These are phyloP conservation scores for Sthenelais limicola DNA, from an alignment of 2,888 invertebrate species.

Conservation along the genomic window DNA sequence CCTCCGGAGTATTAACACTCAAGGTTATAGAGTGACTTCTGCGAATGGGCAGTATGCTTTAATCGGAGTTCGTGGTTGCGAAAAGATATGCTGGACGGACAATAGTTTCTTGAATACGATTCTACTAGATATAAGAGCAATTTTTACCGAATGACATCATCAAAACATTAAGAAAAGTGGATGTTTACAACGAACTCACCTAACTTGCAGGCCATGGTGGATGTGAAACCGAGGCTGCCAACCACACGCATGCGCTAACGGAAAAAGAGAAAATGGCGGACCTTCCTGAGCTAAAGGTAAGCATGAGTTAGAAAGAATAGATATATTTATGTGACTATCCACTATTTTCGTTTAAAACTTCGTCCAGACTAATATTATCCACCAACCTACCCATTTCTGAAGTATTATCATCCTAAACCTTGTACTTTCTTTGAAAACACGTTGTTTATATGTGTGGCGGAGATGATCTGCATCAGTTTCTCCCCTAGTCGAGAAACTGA, in stretches of 20 bases:
- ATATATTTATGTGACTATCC: too few species aligned
- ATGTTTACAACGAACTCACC: slow-evolving; percentile 32
- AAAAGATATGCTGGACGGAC: too few species aligned
- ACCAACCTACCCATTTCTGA: too few species aligned
- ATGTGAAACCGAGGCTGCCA: slow-evolving; percentile 13
- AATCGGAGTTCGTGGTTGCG: too few species aligned
- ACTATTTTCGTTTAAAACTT: too few species aligned
- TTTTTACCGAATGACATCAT: background rate
- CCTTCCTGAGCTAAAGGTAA: slow-evolving; percentile 38
- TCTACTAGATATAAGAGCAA: background rate
- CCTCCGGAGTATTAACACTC: too few species aligned
- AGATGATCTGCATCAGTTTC: slow-evolving; percentile 28
- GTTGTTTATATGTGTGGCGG: slow-evolving; percentile 10
- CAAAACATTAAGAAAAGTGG: background rate
- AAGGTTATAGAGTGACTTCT: too few species aligned
- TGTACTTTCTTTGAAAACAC: too few species aligned
- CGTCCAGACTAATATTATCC: too few species aligned
- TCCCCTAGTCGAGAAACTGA: slow-evolving; percentile 33
- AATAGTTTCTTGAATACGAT: too few species aligned
- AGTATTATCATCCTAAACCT: too few species aligned
- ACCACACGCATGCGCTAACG: slow-evolving; percentile 31
- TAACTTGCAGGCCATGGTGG: slow-evolving; percentile 38
- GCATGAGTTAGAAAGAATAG: slow-evolving; percentile 17
- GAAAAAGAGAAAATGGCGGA: slow-evolving; percentile 43
- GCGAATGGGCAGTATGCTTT: too few species aligned